Conservation (phyloP, 2,888 invertebrate genomes). For the Camponotus fellah region DNA sequence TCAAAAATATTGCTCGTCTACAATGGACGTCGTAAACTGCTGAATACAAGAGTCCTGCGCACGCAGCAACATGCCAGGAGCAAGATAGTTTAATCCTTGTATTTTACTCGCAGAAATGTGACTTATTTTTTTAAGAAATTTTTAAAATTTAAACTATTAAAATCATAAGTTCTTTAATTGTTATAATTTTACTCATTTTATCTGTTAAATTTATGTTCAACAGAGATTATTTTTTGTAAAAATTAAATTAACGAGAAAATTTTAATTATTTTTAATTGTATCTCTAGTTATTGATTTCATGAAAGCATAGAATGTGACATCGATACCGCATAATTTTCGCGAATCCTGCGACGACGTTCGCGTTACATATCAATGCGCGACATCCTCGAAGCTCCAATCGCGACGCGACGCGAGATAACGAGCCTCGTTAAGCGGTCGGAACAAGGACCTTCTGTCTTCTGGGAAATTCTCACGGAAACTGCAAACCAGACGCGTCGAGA, state of each 20-base stretch:
- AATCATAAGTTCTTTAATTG: background rate
- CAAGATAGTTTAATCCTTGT: background rate
- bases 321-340: background rate
- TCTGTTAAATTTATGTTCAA: background rate
- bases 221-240: constrained; percentile 9
- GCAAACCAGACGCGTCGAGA: background rate
- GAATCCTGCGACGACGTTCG: background rate
- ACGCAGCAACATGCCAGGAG: background rate
- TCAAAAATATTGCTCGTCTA: constrained; percentile 23
- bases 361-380: background rate
- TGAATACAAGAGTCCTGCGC: background rate
- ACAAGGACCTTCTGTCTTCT: constrained; percentile 5
- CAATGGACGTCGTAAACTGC: constrained; percentile 10
- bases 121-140: background rate
- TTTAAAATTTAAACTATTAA: background rate
- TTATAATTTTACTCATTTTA: background rate
- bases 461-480: constrained; percentile 22
- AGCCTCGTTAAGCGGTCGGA: constrained; percentile 32
- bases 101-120: background rate
- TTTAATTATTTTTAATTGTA: constrained; percentile 1
- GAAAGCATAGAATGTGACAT: background rate
- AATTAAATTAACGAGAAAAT: background rate
- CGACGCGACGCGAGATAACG: constrained; percentile 32
- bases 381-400: background rate
- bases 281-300: background rate